Conservation (phyloP, 2,113 vertebrate genomes). For the Dicrurus megarhynchus region DNA sequence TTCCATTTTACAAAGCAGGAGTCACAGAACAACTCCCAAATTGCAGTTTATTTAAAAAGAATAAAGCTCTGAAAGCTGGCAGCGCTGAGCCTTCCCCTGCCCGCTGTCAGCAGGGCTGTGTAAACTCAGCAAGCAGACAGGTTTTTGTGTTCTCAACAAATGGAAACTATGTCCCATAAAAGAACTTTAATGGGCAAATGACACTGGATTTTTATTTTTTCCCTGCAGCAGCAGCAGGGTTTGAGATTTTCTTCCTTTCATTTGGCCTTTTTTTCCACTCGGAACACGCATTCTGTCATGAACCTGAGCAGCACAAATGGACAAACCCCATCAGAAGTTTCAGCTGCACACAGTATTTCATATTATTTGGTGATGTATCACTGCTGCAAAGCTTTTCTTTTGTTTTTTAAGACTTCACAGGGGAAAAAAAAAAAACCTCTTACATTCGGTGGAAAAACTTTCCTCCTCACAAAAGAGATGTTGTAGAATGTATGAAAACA, state of each 20-base stretch:
- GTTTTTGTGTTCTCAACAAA: slow-evolving; percentile 34
- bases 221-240: neutral
- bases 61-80: neutral
- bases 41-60: neutral
- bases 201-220: neutral
- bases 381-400: neutral
- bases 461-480: slow-evolving; percentile 41
- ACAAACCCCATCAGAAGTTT: neutral
- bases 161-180: slow-evolving; percentile 38
- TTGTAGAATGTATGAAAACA: slow-evolving; percentile 57
- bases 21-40: neutral
- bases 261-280: slow-evolving; percentile 4
- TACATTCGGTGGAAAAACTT: neutral
- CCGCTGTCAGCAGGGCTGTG: neutral
- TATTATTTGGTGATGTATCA: neutral
- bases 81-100: neutral
- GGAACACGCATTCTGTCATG: slow-evolving; percentile 32
- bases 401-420: neutral
- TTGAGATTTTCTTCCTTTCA: slow-evolving; percentile 28
- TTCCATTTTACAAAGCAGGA: neutral
- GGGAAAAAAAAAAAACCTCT: neutral
- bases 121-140: slow-evolving; percentile 19
- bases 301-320: neutral
- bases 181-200: slow-evolving; percentile 24
- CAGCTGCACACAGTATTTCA: neutral